Conservation (phyloP, 2,113 vertebrate species). For the Notiomystis cincta region DNA sequence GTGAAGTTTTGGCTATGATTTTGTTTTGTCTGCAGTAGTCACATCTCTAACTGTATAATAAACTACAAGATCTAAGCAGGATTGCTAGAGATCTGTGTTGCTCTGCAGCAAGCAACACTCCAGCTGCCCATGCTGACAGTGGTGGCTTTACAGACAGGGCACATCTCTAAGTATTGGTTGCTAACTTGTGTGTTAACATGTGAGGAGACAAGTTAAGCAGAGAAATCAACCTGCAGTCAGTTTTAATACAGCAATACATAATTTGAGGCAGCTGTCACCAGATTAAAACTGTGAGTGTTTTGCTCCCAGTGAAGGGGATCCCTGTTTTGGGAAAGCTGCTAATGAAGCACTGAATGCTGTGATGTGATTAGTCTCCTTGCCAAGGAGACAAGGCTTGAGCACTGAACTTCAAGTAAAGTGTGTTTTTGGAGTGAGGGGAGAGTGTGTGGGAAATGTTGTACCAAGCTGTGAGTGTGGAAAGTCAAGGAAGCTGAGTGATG, state of each 20-base stretch:
- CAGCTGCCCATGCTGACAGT: neutral
- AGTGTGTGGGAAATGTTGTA: neutral
- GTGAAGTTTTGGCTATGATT: slow-evolving; percentile 4
- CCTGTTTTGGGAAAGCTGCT: neutral
- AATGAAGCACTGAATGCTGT: neutral
- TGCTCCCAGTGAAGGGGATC: neutral
- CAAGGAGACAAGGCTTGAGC: neutral
- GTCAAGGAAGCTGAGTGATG: neutral
- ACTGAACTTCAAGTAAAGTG: neutral
- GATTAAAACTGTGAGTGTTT: neutral
- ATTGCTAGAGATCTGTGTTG: neutral
- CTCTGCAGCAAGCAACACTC: neutral
- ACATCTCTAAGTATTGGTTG: neutral
- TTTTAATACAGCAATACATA: neutral
- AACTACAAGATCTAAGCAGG: neutral
- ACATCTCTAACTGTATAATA: neutral
- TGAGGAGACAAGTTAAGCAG: neutral
- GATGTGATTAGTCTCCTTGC: neutral
- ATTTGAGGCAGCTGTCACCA: neutral
- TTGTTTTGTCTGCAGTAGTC: slow-evolving; percentile 38
- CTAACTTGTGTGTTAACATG: neutral
- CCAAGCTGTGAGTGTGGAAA: neutral
- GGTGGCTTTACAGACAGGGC: neutral
- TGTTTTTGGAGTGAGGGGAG: neutral
- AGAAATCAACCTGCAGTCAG: neutral